Evolutionary conservation across 2,797 vertebrate species (phyloP).

Genomic region (Lepilemur ruficaudatus): DNA sequence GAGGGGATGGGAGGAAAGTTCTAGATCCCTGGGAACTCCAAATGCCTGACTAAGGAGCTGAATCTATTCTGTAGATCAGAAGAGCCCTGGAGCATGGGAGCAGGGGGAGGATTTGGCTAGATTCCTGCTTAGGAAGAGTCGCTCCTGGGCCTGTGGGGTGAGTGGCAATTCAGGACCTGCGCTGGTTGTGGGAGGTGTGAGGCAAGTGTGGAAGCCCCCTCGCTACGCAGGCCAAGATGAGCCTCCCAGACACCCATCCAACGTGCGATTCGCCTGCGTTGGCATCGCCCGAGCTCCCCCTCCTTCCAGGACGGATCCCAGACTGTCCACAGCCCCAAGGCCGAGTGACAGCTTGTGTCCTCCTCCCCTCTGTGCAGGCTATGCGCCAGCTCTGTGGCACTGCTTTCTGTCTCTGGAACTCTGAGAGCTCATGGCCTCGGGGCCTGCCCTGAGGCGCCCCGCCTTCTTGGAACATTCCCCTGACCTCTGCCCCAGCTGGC

Average conservation of each 20-base stretch:
- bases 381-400: not conserved
- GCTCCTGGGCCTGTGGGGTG: not conserved
- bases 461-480: not conserved
- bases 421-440: not conserved
- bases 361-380: not conserved
- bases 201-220: not conserved
- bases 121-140: not conserved
- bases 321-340: too few species aligned
- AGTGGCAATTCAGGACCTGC: not conserved
- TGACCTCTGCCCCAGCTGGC: not conserved
- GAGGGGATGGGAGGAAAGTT: not conserved
- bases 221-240: not conserved
- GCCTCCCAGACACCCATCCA: too few species aligned
- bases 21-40: not conserved
- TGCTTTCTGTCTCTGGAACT: not conserved
- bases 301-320: not conserved
- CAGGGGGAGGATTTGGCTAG: not conserved
- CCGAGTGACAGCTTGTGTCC: accelerated
- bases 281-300: not conserved
- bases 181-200: not conserved
- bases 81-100: not conserved
- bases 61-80: not conserved
- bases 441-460: not conserved
- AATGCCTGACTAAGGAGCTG: not conserved
- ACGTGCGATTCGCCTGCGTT: too few species aligned